A percentile compares a stretch with the other conserved stretches of the same genome.
Conservation (phyloP, 2,113 vertebrate species). For the Ophiodon elongatus region DNA sequence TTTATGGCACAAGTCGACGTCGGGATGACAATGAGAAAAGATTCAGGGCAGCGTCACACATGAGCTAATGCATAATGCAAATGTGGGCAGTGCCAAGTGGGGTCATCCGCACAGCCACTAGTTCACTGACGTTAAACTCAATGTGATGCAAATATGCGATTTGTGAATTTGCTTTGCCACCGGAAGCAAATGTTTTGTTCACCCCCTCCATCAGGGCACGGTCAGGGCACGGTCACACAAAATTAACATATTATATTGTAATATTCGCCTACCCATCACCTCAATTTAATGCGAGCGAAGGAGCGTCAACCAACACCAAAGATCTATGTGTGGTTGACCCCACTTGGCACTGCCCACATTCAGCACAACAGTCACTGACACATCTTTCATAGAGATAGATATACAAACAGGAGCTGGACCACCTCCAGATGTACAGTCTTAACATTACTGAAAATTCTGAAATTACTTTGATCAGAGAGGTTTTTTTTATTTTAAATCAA, state of each 20-base stretch:
- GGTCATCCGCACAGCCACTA: background rate
- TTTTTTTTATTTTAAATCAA: background rate
- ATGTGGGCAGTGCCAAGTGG: background rate
- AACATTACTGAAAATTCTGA: background rate
- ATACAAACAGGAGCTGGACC: background rate
- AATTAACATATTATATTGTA: background rate
- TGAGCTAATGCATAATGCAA: background rate
- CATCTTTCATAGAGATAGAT: slow-evolving; percentile 17
- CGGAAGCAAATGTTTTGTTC: background rate
- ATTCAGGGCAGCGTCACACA: background rate
- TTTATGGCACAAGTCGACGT: background rate
- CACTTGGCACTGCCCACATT: too few species aligned
- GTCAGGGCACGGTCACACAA: background rate
- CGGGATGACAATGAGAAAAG: background rate
- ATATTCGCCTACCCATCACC: background rate
- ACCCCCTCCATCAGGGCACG: background rate
- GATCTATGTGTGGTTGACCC: too few species aligned
- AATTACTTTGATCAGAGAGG: background rate
- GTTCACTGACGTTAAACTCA: background rate
- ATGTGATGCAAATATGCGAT: background rate
- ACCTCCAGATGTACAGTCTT: background rate
- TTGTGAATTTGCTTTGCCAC: background rate
- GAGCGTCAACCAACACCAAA: too few species aligned
- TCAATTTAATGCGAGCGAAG: background rate
- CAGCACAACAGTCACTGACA: background rate